Conservation (phyloP, 2,797 vertebrate species). For the Merluccius polli region DNA sequence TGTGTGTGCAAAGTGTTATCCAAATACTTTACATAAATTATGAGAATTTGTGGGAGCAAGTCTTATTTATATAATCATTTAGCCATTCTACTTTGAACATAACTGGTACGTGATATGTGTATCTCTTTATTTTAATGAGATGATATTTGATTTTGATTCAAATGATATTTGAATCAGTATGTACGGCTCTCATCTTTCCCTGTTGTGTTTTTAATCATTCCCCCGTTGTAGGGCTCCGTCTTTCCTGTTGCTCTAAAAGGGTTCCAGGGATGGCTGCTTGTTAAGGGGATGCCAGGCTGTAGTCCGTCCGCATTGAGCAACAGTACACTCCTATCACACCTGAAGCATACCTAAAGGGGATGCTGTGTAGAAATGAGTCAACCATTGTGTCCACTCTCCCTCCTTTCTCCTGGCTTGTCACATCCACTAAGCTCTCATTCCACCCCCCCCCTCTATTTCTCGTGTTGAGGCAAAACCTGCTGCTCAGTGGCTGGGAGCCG, state of each 20-base stretch:
- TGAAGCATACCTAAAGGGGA: slow-evolving; percentile 35
- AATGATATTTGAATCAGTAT: not conserved
- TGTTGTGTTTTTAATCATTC: not conserved
- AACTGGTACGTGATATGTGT: not conserved
- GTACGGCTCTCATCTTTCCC: not conserved
- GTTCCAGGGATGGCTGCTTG: not conserved
- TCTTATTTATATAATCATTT: not conserved
- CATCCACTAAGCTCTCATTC: slow-evolving; percentile 48
- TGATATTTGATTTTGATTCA: not conserved
- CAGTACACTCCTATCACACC: slow-evolving; percentile 48
- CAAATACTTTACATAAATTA: not conserved
- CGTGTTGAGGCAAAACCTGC: slow-evolving; percentile 49
- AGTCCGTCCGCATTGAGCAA: slow-evolving; percentile 48
- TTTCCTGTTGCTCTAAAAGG: not conserved
- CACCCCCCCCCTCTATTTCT: slow-evolving; percentile 4
- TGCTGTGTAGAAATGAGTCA: slow-evolving; percentile 35
- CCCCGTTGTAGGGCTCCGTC: too few species aligned
- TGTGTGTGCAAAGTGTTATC: not conserved
- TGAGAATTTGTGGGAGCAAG: not conserved
- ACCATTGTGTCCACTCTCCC: slow-evolving; percentile 33
- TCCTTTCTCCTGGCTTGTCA: slow-evolving; percentile 42
- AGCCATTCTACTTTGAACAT: not conserved
- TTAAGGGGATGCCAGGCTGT: slow-evolving; percentile 9
- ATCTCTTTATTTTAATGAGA: not conserved
- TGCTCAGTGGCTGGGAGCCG: slow-evolving; percentile 23